Evolutionary conservation across 2,113 vertebrate species (phyloP).

Genomic region (Eleginops maclovinus): DNA sequence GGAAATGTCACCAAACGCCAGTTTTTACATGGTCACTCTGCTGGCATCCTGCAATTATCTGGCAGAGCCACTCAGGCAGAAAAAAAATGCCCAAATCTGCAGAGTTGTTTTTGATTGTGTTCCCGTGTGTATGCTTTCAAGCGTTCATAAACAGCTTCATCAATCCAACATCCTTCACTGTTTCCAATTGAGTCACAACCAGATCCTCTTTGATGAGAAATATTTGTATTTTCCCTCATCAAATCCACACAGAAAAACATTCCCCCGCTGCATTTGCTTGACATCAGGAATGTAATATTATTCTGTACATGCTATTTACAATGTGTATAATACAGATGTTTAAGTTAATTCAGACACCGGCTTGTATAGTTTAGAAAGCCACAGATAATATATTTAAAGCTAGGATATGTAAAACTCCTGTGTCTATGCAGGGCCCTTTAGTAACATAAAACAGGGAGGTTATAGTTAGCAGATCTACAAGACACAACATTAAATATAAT

Average conservation of each 20-base stretch:
- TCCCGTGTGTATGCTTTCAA: slow-evolving; percentile 34
- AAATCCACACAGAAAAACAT: slow-evolving; percentile 31
- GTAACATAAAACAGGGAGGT: too few species aligned
- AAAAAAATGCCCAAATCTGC: slow-evolving; percentile 6
- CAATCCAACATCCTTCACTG: slow-evolving; percentile 26
- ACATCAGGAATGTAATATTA: slow-evolving; percentile 11
- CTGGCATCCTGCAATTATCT: slow-evolving; percentile 39
- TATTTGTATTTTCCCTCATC: slow-evolving; percentile 47
- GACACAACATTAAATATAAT: neutral
- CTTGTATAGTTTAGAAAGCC: neutral
- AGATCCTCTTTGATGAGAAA: slow-evolving; percentile 54
- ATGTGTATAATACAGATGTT: neutral
- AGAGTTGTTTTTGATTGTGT: slow-evolving; percentile 8
- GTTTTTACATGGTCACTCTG: slow-evolving; percentile 60
- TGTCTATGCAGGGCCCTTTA: neutral
- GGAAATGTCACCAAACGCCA: slow-evolving; percentile 68
- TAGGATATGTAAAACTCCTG: neutral
- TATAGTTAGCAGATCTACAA: neutral
- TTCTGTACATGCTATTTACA: slow-evolving; percentile 1
- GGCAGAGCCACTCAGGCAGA: slow-evolving; percentile 1
- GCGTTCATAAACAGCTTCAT: slow-evolving; percentile 30
- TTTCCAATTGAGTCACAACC: slow-evolving; percentile 33
- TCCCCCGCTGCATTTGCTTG: slow-evolving; percentile 20
- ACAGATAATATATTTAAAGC: too few species aligned
- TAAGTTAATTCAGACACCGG: neutral